Percentiles rank a stretch among this genome's conserved stretches.
Conservation (phyloP, 2,797 vertebrate genomes). For the Myiothlypis coronata region DNA sequence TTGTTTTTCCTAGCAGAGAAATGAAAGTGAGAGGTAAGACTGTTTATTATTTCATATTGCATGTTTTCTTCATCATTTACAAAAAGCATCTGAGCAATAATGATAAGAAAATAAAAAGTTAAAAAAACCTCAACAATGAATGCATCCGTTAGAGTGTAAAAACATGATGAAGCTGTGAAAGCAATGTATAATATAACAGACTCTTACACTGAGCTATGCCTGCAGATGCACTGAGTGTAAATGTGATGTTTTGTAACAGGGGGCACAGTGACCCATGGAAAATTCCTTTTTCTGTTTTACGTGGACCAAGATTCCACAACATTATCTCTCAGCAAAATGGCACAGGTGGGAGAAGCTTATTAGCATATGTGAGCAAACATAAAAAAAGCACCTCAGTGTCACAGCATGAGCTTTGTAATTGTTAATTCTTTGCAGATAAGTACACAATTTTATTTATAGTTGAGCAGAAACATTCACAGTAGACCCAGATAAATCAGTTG, state of each 20-base stretch:
- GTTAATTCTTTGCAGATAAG: neutral
- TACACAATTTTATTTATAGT: neutral
- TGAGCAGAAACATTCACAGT: neutral
- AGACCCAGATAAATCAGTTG: neutral
- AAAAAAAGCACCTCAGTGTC: neutral
- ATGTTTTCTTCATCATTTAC: neutral
- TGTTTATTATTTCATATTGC: neutral
- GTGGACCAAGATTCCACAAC: neutral
- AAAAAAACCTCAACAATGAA: neutral
- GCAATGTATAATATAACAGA: neutral
- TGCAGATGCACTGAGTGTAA: neutral
- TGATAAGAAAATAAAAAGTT: neutral
- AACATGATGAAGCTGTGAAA: neutral
- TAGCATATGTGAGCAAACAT: neutral
- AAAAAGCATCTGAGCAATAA: neutral
- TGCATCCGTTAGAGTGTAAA: neutral
- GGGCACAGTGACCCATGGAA: neutral
- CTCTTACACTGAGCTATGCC: neutral
- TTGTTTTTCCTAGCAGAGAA: neutral
- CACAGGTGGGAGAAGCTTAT: neutral
- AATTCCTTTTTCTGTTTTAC: neutral
- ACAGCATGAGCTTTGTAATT: neutral
- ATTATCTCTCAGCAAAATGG: neutral
- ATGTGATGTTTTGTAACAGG: neutral
- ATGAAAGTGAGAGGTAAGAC: neutral